These are phyloP conservation scores for Hyposoter dolosus DNA, from an alignment of 2,888 invertebrate species.

Conservation along the genomic window DNA sequence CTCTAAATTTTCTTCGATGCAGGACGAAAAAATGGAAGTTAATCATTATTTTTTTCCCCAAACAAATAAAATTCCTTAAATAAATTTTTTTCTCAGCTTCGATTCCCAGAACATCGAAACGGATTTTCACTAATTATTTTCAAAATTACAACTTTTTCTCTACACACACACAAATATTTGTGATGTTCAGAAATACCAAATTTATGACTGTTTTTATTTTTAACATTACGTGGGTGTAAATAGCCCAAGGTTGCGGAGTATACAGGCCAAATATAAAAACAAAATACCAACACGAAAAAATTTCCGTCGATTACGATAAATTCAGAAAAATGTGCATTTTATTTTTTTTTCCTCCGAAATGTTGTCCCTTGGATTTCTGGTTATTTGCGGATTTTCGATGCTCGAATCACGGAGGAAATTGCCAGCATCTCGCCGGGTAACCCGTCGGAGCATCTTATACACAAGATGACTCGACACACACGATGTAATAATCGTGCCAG, in stretches of 20 bases:
- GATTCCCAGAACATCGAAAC: not conserved
- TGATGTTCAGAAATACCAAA: not conserved
- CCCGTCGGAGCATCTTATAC: constrained; percentile 13
- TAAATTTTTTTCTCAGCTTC: not conserved
- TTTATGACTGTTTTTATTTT: not conserved
- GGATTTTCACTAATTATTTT: not conserved
- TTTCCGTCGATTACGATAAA: not conserved
- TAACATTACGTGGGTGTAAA: not conserved
- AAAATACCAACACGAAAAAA: not conserved
- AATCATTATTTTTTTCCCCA: not conserved
- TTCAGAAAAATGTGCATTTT: not conserved
- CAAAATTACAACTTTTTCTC: not conserved
- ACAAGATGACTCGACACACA: constrained; percentile 50
- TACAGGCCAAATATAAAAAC: not conserved
- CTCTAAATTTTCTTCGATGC: not conserved
- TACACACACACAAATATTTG: not conserved
- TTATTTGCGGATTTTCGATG: constrained; percentile 58
- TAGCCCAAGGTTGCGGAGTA: not conserved
- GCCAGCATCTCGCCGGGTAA: constrained; percentile 41
- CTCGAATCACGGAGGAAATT: constrained; percentile 32
- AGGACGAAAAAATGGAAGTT: not conserved
- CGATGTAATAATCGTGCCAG: constrained; percentile 78
- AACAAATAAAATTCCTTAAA: not conserved
- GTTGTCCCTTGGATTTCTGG: constrained; percentile 23
- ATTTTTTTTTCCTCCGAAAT: not conserved